Evolutionary conservation across 2,113 vertebrate genomes (phyloP), one percentile per base, ranked within the genome.

Genomic region (Corythornis cristatus): DNA sequence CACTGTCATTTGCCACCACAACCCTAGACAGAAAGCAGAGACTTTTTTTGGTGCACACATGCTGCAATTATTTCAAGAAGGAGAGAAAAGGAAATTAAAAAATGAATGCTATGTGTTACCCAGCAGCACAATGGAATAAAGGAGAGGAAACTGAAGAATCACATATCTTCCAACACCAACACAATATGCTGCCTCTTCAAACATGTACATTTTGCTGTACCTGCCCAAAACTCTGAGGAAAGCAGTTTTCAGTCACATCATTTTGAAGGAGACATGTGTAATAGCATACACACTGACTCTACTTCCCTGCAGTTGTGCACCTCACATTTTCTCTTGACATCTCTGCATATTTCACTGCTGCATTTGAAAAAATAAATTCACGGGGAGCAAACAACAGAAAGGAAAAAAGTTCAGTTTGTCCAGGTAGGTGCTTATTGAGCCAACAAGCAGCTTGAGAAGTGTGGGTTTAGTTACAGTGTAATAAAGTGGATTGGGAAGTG

Each of bases 61-160:
- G 33, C 62, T 85, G 94, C 53, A 94, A 91, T 92, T 92, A 95
- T 80, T 93, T 95, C 93, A 40, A 91, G 85, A 96, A 89, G 45
- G 57, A 95, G 53, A 88, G 88, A 86, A 97, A 89, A 96, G 86
- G 85, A 97, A 96, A 96, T 95, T 92, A 88, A 95, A 95, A 95
- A 97, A 94, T 93, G 91, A 96, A 94, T 86, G 73, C 64, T 48
- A 25, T 33, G 7, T 22, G 18, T 95, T 96, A 93, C 53, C 92
- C 79, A 95, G 88, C 93, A 94, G 43, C 7, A 31, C 17, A 53
- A 17, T 64, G 70, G 65, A 96, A 80, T 57, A 73, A 83, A 64
- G 68, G 62, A 95, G 88, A 95, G 79, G 86, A 97, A 98, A 97
- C 23, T 66, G 77, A 90, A 93, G 84, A 95, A 92, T 35, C 67